A percentile compares a stretch with the other conserved stretches of the same genome.
phyloP scores from a whole-genome alignment of 2,888 invertebrate species.

The Arge pagana region DNA sequence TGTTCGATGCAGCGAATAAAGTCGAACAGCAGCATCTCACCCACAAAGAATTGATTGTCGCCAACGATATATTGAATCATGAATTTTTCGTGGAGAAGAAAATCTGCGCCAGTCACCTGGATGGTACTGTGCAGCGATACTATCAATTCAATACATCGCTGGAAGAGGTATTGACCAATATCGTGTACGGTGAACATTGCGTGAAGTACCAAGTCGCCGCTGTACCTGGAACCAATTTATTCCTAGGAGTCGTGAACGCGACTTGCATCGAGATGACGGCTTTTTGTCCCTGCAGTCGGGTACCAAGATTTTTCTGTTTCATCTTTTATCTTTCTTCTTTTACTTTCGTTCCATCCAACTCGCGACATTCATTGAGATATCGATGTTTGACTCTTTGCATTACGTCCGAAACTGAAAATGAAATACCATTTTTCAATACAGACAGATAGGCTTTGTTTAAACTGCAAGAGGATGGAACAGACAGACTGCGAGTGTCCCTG shows the following conservation, averaged over 20 bases:
- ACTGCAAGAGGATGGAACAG: constrained; percentile 93
- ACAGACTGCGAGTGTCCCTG: constrained; percentile 95
- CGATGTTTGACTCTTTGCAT: neutral
- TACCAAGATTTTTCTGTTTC: constrained; percentile 47
- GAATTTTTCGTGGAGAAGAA: constrained; percentile 81
- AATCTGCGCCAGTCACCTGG: constrained; percentile 82
- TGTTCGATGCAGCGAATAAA: constrained; percentile 71
- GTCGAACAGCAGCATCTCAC: constrained; percentile 87
- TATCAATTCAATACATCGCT: constrained; percentile 84
- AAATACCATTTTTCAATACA: constrained; percentile 38
- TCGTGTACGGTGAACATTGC: constrained; percentile 86
- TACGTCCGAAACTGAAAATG: neutral
- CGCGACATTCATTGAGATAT: too few species aligned
- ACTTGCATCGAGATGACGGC: constrained; percentile 80
- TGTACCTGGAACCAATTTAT: constrained; percentile 85
- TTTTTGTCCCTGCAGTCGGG: constrained; percentile 92
- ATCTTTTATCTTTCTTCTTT: constrained; percentile 2
- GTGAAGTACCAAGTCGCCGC: constrained; percentile 83
- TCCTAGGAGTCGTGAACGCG: constrained; percentile 86
- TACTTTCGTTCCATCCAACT: neutral
- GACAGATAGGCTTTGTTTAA: constrained; percentile 83
- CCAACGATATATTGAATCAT: constrained; percentile 88
- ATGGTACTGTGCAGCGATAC: constrained; percentile 80
- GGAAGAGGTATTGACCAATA: constrained; percentile 76
- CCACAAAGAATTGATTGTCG: constrained; percentile 86